Percentiles rank a stretch among this genome's conserved stretches.
phyloP scores from a whole-genome alignment of 2,888 invertebrate species.

The Latrodectus elegans region DNA sequence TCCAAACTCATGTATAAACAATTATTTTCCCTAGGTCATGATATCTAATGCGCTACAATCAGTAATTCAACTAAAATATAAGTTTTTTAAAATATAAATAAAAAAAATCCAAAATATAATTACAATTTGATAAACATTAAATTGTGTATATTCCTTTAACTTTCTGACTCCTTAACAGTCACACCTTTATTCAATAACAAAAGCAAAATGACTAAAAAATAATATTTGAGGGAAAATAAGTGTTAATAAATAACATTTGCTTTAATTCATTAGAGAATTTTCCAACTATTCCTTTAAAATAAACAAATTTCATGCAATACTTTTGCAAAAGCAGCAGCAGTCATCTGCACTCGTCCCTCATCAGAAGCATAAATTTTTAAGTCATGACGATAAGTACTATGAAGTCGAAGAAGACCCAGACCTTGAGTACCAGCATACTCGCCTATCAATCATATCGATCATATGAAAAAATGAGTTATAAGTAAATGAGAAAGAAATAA shows the following conservation, averaged over 20 bases:
- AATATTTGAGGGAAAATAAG: too few species aligned
- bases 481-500: background rate
- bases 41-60: too few species aligned
- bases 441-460: slow-evolving; percentile 73
- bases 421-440: slow-evolving; percentile 96
- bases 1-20: too few species aligned
- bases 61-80: too few species aligned
- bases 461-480: background rate
- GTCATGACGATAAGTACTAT: slow-evolving; percentile 99
- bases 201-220: too few species aligned
- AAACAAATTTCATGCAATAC: slow-evolving; percentile 71
- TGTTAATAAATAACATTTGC: background rate
- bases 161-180: too few species aligned
- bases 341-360: slow-evolving; percentile 99
- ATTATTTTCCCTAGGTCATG: too few species aligned
- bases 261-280: background rate
- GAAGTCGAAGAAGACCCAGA: slow-evolving; percentile 92
- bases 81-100: too few species aligned
- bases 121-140: too few species aligned
- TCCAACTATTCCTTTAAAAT: background rate
- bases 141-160: too few species aligned
- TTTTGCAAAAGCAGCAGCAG: slow-evolving; percentile 99
- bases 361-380: slow-evolving; percentile 99
- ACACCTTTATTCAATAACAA: too few species aligned
- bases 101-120: too few species aligned